Base-by-base conservation (phyloP, 2,797 vertebrate genomes). In the Jordanella pulchra region DNA sequence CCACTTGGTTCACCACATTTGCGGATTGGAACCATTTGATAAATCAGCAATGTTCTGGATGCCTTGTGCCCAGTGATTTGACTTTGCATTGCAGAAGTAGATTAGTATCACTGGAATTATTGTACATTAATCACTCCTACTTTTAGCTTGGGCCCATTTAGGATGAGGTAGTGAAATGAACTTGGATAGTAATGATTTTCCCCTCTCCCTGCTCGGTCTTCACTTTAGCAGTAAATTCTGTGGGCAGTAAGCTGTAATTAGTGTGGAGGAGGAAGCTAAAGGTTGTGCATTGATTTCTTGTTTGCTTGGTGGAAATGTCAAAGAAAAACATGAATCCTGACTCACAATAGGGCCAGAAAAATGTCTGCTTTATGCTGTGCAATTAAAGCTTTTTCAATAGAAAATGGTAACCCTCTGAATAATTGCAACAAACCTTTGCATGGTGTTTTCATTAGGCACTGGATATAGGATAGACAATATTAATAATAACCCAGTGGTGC, bases 271-370 rank as follows among this genome's bases (percentile, higher is more conserved):
- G 88, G 76, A 85, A 79, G 79, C 69, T 72, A 78, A 60, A 65
- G 84, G 85, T 72, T 90, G 73, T 71, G 68, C 85, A 93, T 93
- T 84, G 91, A 93, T 94, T 93, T 91, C 78, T 87, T 42, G 30
- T 78, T 78, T 69, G 71, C 79, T 80, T 75, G 67, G 85, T 85
- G 76, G 89, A 87, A 91, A 92, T 88, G 82, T 77, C 82, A 85
- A 64, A 85, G 77, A 87, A 75, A 81, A 76, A 78, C 67, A 71
- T 55, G 45, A 82, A 42, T 55, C 60, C 21, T 78, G 80, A 88
- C 84, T 53, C 67, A 66, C 23, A 74, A 39, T 23, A 82, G 69
- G 53, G 73, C 67, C 69, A 69, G 72, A 73, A 79, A 82, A 54
- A 61, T 7, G 68, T 54, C 66, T 27, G 71, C 78, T 56, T 67